Evolutionary conservation across 2,888 invertebrate species (phyloP).

Genomic region (Bugula neritina): DNA sequence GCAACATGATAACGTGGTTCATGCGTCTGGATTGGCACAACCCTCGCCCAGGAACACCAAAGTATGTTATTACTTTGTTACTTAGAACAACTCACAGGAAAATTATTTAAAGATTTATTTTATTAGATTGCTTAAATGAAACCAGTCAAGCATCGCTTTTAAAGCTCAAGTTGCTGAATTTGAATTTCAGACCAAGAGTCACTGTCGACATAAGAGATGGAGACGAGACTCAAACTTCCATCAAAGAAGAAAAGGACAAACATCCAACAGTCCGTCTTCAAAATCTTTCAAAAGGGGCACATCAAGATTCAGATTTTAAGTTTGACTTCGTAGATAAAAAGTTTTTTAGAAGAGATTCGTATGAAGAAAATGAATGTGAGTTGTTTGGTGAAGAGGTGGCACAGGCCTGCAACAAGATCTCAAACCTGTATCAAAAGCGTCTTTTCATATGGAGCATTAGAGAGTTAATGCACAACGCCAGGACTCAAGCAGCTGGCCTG

Average conservation of each 20-base stretch:
- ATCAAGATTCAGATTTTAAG: not conserved
- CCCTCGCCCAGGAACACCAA: not conserved
- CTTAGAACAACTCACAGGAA: not conserved
- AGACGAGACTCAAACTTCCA: not conserved
- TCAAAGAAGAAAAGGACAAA: not conserved
- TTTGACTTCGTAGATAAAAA: not conserved
- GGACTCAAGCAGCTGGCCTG: not conserved
- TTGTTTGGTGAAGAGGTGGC: not conserved
- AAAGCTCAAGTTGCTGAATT: not conserved
- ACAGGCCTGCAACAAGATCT: not conserved
- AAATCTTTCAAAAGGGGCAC: not conserved
- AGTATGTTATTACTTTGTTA: not conserved
- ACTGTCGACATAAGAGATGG: not conserved
- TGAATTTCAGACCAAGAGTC: not conserved
- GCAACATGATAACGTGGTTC: not conserved
- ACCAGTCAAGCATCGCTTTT: no score
- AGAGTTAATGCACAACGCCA: not conserved
- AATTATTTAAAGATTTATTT: no score
- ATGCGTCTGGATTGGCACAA: not conserved
- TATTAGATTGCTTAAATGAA: no score
- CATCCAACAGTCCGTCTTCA: not conserved
- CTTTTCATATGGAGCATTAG: not conserved
- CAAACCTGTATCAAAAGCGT: not conserved
- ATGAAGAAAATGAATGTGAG: not conserved
- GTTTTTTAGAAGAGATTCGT: not conserved